phyloP scores from a whole-genome alignment of 2,113 vertebrate species.

The Clarias macrocephalus region DNA sequence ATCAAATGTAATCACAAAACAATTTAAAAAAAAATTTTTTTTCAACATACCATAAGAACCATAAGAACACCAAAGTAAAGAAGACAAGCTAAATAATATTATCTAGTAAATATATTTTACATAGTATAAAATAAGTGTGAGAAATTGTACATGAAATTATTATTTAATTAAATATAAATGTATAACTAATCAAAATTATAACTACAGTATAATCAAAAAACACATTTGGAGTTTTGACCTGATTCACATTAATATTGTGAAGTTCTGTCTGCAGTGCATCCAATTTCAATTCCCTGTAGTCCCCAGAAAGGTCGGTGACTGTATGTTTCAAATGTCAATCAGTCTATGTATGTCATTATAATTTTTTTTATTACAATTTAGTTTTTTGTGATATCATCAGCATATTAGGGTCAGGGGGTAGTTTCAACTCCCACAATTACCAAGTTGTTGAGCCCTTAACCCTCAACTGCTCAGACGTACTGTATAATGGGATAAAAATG shows the following conservation, averaged over 20 bases:
- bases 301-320: background rate
- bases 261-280: background rate
- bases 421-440: too few species aligned
- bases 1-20: background rate
- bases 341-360: background rate
- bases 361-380: background rate
- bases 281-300: background rate
- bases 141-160: background rate
- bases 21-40: background rate
- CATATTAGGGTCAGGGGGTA: background rate
- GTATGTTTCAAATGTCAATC: background rate
- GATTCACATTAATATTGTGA: too few species aligned
- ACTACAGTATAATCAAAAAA: too few species aligned
- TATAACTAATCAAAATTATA: too few species aligned
- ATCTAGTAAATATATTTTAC: background rate
- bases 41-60: background rate
- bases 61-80: background rate
- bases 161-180: background rate
- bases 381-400: background rate
- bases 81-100: background rate
- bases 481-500: too few species aligned
- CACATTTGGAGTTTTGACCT: background rate
- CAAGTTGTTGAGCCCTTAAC: too few species aligned
- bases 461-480: too few species aligned
- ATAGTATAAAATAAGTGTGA: background rate